Evolutionary conservation across 30 jellyfish, hydroid and myxozoan genomes (phyloP), one percentile per base, ranked within the genome.

Genomic region (Turritopsis dohrnii): DNA sequence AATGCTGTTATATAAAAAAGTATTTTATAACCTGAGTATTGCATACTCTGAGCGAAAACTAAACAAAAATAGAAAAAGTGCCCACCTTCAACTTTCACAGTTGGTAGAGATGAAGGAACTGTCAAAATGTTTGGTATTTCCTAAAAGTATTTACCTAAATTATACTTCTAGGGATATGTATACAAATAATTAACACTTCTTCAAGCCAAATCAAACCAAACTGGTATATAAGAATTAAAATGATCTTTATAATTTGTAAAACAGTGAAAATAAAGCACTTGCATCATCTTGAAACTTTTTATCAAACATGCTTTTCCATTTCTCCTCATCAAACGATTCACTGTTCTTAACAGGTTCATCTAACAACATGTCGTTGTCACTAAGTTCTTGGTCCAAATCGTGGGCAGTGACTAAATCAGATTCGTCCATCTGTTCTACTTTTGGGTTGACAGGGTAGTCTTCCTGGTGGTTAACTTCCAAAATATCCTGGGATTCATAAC

Each of bases 91-190:
- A 77, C 71, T 21, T 77, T 77, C 54, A 0, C 8, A 77, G 85
- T 77, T 26, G 85, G 85, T 77, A 77, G 30, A n/a, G 74, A 24
- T 29, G 85, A 77, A 25, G 85, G 71, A 1, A 52, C 54, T 52
- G 79, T 0, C 19, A 27, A 77, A 66, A 30, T 24, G 29, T 25
- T 27, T 30, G 85, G 85, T 16, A 77, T 29, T 28, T 60, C 28
- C 85, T 77, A 41, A 41, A 3, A 41, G 13, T 41, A 3, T 13
- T 41, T 41, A 41, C 60, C 60, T 41, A 41, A 3, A 41, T 41
- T 13, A 41, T 41, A 41, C n/a, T n/a, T n/a, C n/a, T n/a, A n/a
- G n/a, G n/a, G n/a, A n/a, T n/a, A n/a, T n/a, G n/a, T n/a, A n/a
- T n/a, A n/a, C n/a, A n/a, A n/a, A n/a, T n/a, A n/a, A n/a, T n/a